Evolutionary conservation across 2,113 vertebrate genomes (phyloP).

Genomic region (Cettia cetti): DNA sequence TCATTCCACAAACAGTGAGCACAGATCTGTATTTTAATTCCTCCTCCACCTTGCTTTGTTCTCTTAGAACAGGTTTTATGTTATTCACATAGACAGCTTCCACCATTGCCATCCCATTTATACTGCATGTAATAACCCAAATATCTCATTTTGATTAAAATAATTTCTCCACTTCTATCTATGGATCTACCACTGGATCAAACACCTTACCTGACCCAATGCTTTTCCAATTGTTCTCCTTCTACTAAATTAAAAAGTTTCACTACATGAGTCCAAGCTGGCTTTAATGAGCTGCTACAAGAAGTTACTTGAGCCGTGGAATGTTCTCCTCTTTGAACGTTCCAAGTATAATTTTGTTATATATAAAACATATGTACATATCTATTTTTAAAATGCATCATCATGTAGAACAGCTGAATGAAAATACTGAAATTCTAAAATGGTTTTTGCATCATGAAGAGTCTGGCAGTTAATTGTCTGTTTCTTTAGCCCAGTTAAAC

Average conservation of each 20-base stretch:
- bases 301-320: neutral
- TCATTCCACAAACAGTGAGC: constrained; percentile 4
- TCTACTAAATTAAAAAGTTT: neutral
- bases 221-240: neutral
- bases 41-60: constrained; percentile 45
- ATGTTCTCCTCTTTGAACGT: neutral
- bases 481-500: neutral
- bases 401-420: neutral
- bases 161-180: neutral
- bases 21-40: neutral
- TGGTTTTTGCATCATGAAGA: neutral
- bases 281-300: neutral
- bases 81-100: neutral
- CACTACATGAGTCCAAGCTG: neutral
- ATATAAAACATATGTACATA: neutral
- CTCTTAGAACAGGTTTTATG: neutral
- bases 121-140: neutral
- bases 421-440: neutral
- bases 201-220: neutral
- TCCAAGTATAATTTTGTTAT: neutral
- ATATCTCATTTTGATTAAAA: neutral
- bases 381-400: neutral
- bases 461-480: neutral
- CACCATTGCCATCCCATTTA: neutral
- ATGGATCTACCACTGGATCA: neutral